Percentiles rank a stretch among this genome's conserved stretches.
These are phyloP conservation scores for Scyliorhinus canicula DNA, from an alignment of 2,797 vertebrate species.

Conservation along the genomic window DNA sequence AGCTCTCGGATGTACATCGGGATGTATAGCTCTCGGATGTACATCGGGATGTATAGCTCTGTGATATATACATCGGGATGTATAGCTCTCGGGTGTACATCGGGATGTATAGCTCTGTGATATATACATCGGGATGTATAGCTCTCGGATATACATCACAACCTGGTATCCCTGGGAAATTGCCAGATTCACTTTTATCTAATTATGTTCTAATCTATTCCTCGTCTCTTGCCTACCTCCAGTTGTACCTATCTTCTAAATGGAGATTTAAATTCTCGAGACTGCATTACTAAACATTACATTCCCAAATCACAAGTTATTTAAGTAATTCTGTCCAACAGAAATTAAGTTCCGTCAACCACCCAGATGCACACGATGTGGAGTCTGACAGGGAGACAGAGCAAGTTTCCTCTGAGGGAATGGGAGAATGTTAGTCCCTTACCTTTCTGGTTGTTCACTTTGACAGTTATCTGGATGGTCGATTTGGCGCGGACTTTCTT, in stretches of 20 bases:
- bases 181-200: neutral
- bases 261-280: neutral
- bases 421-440: no score
- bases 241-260: neutral
- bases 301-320: neutral
- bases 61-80: no score
- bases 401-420: no score
- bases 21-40: no score
- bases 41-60: no score
- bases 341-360: neutral
- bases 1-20: no score
- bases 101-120: no score
- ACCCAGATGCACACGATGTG: no score
- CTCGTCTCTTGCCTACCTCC: neutral
- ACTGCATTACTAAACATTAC: neutral
- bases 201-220: neutral
- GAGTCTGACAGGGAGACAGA: neutral
- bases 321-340: neutral
- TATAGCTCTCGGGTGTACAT: no score
- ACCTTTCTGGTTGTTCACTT: conserved; percentile 64
- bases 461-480: conserved; percentile 54
- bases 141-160: neutral
- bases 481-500: conserved; percentile 50
- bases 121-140: neutral
- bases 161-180: neutral